Conservation (phyloP, 2,888 invertebrate species). For the Leptopilina drosophilae region DNA sequence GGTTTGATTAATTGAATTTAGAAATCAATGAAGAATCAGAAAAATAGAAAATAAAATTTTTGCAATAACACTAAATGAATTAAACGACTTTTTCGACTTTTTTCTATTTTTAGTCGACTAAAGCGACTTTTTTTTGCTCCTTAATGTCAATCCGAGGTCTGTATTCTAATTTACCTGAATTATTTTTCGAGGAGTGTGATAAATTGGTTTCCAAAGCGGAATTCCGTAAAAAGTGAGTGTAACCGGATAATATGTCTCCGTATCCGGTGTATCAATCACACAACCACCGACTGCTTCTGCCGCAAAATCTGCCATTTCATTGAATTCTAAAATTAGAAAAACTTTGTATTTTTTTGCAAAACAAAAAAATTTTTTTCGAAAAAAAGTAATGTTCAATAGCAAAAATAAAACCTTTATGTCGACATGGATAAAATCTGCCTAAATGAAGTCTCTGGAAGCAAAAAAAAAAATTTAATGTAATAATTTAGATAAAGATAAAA, state of each 20-base stretch:
- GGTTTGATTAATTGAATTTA: too few relatives aligned
- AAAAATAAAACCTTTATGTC: conserved; percentile 45
- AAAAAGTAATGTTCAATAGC: too few relatives aligned
- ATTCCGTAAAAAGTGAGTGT: conserved; percentile 63
- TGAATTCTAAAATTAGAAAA: conserved; percentile 36
- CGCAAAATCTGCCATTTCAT: conserved; percentile 68
- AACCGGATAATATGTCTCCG: conserved; percentile 60
- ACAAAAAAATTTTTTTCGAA: too few relatives aligned
- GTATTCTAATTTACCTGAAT: conserved; percentile 61
- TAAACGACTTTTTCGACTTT: too few relatives aligned
- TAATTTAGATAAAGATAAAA: too few relatives aligned
- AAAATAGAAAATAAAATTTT: too few relatives aligned
- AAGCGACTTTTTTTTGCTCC: too few relatives aligned
- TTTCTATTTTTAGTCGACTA: too few relatives aligned
- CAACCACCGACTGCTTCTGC: conserved; percentile 68
- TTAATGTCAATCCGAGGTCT: too few relatives aligned
- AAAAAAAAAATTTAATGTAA: background rate
- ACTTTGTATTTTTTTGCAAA: conserved; percentile 6
- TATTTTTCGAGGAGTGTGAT: conserved; percentile 68
- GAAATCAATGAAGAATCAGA: too few relatives aligned
- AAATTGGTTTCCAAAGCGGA: conserved; percentile 64
- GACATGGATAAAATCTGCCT: conserved; percentile 45
- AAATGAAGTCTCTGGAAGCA: conserved; percentile 54
- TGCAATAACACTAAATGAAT: too few relatives aligned
- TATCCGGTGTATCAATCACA: conserved; percentile 70